Evolutionary conservation across 1,140 invertebrate species (phyloP).

Genomic region (Pemphigus obesinymphae): DNA sequence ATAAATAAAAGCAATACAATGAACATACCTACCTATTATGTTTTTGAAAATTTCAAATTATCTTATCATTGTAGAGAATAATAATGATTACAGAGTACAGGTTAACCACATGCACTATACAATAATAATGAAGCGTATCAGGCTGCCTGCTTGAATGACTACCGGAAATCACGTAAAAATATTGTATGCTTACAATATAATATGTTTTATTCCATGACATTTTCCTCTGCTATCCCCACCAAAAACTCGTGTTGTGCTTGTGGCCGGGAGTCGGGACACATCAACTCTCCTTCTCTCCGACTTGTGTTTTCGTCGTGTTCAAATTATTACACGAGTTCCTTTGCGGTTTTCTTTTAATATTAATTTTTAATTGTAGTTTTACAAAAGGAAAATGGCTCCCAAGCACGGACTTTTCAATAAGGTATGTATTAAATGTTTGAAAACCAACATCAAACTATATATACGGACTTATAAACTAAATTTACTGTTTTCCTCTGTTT

Average conservation of each 20-base stretch:
- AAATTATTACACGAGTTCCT: background rate
- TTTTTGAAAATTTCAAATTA: too few relatives aligned
- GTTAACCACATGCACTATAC: too few relatives aligned
- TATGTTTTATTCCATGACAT: background rate
- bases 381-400: slow-evolving; percentile 3
- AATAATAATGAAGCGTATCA: too few relatives aligned
- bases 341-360: background rate
- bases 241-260: too few relatives aligned
- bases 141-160: too few relatives aligned
- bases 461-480: background rate
- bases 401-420: slow-evolving; percentile 29
- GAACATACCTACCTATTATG: too few relatives aligned
- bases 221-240: slow-evolving; percentile 46
- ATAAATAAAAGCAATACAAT: too few relatives aligned
- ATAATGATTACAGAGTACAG: too few relatives aligned
- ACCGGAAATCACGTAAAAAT: too few relatives aligned
- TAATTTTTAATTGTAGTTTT: background rate
- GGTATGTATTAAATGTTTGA: background rate
- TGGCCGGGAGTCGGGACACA: background rate
- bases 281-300: background rate
- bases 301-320: background rate
- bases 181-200: too few relatives aligned
- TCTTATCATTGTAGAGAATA: too few relatives aligned
- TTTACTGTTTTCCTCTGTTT: background rate
- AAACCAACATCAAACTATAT: too few relatives aligned